phyloP scores from a whole-genome alignment of 2,888 invertebrate genomes.

The Cyrtodaria siliqua region DNA sequence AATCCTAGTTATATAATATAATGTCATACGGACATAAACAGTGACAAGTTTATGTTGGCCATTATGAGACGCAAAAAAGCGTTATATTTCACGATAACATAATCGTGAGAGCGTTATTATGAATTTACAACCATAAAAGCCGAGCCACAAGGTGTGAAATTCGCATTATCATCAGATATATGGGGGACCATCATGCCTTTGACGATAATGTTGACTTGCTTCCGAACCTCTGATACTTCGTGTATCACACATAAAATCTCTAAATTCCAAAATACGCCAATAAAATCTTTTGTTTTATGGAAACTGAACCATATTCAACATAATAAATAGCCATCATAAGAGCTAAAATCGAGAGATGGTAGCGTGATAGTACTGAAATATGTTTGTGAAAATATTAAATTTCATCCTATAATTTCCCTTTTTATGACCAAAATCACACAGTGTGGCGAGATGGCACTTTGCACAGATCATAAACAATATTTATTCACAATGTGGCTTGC shows the following conservation, averaged over 20 bases:
- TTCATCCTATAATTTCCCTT: too few relatives aligned
- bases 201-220: too few relatives aligned
- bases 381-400: too few relatives aligned
- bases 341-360: constrained; percentile 2
- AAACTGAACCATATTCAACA: neutral
- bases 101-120: too few relatives aligned
- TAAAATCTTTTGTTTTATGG: constrained; percentile 11
- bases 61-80: too few relatives aligned
- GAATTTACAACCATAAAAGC: constrained; percentile 11
- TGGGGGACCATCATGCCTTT: constrained; percentile 24
- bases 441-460: constrained; percentile 1
- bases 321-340: constrained; percentile 3
- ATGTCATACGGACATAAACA: too few relatives aligned
- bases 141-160: constrained; percentile 37
- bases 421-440: neutral
- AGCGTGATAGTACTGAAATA: neutral
- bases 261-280: constrained; percentile 1
- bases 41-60: too few relatives aligned
- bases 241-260: neutral
- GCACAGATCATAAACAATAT: constrained; percentile 4
- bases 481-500: neutral
- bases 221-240: constrained; percentile 2
- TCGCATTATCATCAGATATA: constrained; percentile 35
- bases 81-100: too few relatives aligned
- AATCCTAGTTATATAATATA: too few relatives aligned